Percentiles rank a stretch among this genome's conserved stretches.
phyloP scores from a whole-genome alignment of 2,888 invertebrate species.

The Tuta absoluta region DNA sequence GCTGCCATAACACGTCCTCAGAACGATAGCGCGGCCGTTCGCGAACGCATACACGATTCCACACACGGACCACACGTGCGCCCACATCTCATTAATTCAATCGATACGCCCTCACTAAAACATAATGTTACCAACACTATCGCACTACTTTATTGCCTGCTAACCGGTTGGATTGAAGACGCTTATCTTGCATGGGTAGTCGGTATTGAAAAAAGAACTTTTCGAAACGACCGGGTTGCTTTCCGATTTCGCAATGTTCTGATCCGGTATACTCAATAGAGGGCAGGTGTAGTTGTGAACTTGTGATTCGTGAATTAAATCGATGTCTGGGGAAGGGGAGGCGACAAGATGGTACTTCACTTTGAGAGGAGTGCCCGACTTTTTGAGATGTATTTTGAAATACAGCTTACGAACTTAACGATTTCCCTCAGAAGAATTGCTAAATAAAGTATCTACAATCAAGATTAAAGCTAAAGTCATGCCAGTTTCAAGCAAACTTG shows the following conservation, averaged over 20 bases:
- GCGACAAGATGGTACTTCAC: neutral
- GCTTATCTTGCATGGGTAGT: conserved; percentile 43
- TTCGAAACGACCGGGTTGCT: conserved; percentile 6
- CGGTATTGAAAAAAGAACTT: conserved; percentile 30
- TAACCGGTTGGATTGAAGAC: conserved; percentile 53
- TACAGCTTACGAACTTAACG: neutral
- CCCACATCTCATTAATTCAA: conserved; percentile 79
- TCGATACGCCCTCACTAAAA: conserved; percentile 72
- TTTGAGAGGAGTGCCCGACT: neutral
- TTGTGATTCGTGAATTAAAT: conserved; percentile 10
- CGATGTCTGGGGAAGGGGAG: conserved; percentile 21
- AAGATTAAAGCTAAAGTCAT: neutral
- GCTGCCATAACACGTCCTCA: conserved; percentile 61
- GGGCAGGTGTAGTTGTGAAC: conserved; percentile 18
- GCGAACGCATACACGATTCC: conserved; percentile 59
- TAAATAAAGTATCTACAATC: neutral
- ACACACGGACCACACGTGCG: conserved; percentile 74
- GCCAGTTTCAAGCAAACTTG: neutral
- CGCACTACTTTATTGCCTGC: conserved; percentile 62
- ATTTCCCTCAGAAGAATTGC: neutral
- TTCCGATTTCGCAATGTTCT: conserved; percentile 5
- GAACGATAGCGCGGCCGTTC: conserved; percentile 63
- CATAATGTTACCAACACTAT: conserved; percentile 67
- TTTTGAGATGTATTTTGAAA: neutral
- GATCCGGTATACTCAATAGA: neutral